Percentiles rank a stretch among this genome's conserved stretches.
Evolutionary conservation across 2,797 vertebrate genomes (phyloP).

Genomic region (Hephaestus fuliginosus): DNA sequence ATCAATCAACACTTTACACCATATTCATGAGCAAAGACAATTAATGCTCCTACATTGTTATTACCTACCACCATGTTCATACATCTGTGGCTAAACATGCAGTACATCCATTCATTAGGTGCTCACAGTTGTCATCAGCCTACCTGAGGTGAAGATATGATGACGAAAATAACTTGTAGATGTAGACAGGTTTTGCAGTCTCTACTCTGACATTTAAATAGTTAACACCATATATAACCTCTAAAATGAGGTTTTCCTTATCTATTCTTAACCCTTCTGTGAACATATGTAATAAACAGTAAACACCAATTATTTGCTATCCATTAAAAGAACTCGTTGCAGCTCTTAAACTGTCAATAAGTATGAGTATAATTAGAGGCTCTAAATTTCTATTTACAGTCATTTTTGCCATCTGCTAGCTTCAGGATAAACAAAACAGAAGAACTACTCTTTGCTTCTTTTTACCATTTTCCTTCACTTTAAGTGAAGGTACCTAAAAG

Average conservation of each 20-base stretch:
- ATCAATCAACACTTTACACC: conserved; percentile 40
- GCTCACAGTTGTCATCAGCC: conserved; percentile 8
- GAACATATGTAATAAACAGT: background rate
- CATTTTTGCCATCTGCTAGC: background rate
- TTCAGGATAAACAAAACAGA: background rate
- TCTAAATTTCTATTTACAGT: background rate
- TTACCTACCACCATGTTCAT: conserved; percentile 20
- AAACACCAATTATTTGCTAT: background rate
- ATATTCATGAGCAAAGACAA: conserved; percentile 17
- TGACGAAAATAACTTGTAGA: conserved; percentile 4
- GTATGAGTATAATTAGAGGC: background rate
- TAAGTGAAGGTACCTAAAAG: background rate
- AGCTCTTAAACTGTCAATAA: background rate
- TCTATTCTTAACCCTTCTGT: too few species aligned
- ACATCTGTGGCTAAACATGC: background rate
- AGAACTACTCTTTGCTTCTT: background rate
- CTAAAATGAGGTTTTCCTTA: background rate
- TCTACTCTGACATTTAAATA: background rate
- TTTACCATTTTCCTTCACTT: background rate
- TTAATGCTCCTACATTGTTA: conserved; percentile 12
- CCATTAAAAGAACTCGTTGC: background rate
- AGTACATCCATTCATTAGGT: conserved; percentile 3
- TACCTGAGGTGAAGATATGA: background rate
- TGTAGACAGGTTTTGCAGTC: background rate
- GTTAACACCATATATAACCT: too few species aligned